Evolutionary conservation across 2,888 invertebrate genomes (phyloP).

Genomic region (Sinopyrophorus schimmeli): DNA sequence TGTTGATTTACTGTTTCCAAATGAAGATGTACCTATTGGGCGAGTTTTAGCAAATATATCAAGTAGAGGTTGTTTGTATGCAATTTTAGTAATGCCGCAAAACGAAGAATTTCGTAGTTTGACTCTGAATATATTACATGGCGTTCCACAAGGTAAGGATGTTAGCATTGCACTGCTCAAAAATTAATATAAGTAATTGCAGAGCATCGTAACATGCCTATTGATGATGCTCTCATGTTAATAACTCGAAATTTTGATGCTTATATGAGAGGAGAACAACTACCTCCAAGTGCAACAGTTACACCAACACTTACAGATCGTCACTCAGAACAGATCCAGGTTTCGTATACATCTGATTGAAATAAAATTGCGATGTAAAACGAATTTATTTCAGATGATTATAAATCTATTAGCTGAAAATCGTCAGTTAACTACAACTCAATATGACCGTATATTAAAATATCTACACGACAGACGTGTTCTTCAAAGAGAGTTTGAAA

Average conservation of each 20-base stretch:
- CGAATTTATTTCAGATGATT: constrained; percentile 56
- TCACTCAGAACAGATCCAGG: constrained; percentile 69
- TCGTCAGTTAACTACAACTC: constrained; percentile 72
- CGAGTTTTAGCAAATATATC: constrained; percentile 85
- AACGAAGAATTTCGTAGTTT: constrained; percentile 86
- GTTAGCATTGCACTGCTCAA: background rate
- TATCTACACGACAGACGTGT: constrained; percentile 76
- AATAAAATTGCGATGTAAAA: no score
- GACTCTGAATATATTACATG: constrained; percentile 89
- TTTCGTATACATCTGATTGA: constrained; percentile 26
- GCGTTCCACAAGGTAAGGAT: constrained; percentile 84
- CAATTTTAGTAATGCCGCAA: constrained; percentile 81
- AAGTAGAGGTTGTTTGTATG: constrained; percentile 85
- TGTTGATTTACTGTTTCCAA: constrained; percentile 88
- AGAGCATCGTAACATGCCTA: constrained; percentile 96
- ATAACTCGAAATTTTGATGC: constrained; percentile 72
- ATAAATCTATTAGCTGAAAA: constrained; percentile 84
- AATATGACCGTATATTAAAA: constrained; percentile 76
- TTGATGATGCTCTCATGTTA: constrained; percentile 85
- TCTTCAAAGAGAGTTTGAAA: constrained; percentile 73
- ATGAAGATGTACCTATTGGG: constrained; percentile 82
- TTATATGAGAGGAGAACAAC: constrained; percentile 60
- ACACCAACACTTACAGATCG: constrained; percentile 51
- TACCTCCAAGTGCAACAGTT: constrained; percentile 38
- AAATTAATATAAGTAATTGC: background rate